phyloP scores from a whole-genome alignment of 2,113 vertebrate species.

The Steatornis caripensis region DNA sequence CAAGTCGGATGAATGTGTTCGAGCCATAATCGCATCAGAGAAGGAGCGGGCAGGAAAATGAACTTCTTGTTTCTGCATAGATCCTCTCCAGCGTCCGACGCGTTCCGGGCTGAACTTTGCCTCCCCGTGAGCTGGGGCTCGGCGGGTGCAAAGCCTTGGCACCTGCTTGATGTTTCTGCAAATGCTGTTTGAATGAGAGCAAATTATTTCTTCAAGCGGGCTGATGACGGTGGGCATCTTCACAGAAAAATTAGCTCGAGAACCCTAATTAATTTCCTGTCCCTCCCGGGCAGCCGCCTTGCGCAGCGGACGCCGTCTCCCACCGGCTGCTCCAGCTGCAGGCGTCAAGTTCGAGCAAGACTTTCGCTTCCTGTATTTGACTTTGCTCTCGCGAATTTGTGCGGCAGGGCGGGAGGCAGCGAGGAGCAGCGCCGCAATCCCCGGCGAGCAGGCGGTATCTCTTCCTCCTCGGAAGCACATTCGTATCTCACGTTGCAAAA shows the following conservation, averaged over 20 bases:
- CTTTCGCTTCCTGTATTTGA: background rate
- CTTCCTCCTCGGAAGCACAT: background rate
- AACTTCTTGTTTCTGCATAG: background rate
- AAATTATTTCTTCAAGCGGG: background rate
- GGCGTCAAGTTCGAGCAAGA: background rate
- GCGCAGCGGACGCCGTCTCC: background rate
- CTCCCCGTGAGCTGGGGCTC: background rate
- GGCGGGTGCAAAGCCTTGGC: background rate
- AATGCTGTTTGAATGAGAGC: background rate
- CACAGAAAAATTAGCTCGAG: accelerated
- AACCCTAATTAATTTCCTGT: no score
- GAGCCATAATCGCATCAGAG: background rate
- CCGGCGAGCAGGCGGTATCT: background rate
- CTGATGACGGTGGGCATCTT: background rate
- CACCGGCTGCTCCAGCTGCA: background rate
- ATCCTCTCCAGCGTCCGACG: accelerated
- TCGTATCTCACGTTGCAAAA: accelerated
- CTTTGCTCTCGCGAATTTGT: background rate
- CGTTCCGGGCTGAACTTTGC: background rate
- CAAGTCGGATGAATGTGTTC: accelerated
- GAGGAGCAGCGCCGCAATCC: background rate
- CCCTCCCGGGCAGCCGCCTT: no score
- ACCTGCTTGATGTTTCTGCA: background rate
- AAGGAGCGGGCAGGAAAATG: background rate
- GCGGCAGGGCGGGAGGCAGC: background rate